A percentile compares a stretch with the other conserved stretches of the same genome.
phyloP scores from a whole-genome alignment of 2,888 invertebrate genomes.

The Mantis religiosa region DNA sequence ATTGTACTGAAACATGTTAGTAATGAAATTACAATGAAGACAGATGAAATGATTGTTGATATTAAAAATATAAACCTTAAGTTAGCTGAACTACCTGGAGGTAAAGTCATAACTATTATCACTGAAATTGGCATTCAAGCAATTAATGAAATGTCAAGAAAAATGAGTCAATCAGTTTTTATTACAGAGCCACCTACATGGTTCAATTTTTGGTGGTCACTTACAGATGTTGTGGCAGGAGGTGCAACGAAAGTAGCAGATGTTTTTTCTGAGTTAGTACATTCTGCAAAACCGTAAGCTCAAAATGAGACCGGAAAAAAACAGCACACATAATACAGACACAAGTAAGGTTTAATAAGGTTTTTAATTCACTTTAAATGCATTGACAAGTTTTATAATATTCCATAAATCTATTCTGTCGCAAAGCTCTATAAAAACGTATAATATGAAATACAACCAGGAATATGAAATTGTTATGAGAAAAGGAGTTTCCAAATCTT shows the following conservation, averaged over 20 bases:
- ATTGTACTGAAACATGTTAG: not conserved
- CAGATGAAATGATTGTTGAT: not conserved
- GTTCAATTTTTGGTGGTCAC: not conserved
- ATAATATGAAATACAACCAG: not conserved
- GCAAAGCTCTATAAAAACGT: not conserved
- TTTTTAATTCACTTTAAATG: no score
- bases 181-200: not conserved
- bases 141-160: not conserved
- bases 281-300: not conserved
- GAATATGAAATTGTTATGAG: not conserved
- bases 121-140: not conserved
- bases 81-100: not conserved
- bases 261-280: not conserved
- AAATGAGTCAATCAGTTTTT: not conserved
- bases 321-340: no score
- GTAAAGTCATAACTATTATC: not conserved
- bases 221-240: not conserved
- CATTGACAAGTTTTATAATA: no score
- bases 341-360: no score
- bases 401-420: no score
- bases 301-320: no score
- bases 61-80: not conserved
- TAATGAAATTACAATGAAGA: not conserved
- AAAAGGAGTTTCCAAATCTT: not conserved
- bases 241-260: not conserved